These are phyloP conservation scores for Hyposoter dolosus DNA, from an alignment of 2,888 invertebrate genomes.

Conservation along the genomic window DNA sequence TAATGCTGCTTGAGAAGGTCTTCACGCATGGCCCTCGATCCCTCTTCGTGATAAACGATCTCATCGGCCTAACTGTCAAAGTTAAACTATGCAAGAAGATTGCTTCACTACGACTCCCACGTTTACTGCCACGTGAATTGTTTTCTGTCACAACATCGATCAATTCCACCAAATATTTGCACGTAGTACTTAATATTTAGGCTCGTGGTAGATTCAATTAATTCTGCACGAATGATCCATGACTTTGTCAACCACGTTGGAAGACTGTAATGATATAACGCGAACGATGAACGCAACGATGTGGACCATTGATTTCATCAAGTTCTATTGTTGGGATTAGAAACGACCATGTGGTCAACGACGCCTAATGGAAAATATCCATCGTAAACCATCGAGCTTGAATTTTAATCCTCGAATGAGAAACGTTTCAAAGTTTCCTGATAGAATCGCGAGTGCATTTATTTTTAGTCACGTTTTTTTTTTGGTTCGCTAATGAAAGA, in stretches of 20 bases:
- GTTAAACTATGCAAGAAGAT: neutral
- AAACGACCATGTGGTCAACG: neutral
- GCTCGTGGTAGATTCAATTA: neutral
- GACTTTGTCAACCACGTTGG: neutral
- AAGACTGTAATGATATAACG: neutral
- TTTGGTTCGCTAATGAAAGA: constrained; percentile 6
- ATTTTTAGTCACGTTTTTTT: neutral
- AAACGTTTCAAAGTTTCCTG: neutral
- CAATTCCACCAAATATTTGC: neutral
- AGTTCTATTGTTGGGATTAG: neutral
- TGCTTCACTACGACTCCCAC: neutral
- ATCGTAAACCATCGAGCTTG: neutral
- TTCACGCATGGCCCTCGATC: neutral
- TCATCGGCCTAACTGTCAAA: neutral
- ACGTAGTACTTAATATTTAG: neutral
- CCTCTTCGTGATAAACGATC: neutral
- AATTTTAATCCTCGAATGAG: neutral
- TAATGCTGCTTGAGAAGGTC: constrained; percentile 22
- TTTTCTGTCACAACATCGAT: neutral
- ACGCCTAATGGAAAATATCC: neutral
- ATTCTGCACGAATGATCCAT: constrained; percentile 14
- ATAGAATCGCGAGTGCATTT: neutral
- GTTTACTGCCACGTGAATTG: neutral
- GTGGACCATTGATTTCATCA: neutral
- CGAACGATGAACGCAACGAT: neutral